phyloP scores from a whole-genome alignment of 2,888 invertebrate genomes.

The Microctonus hyperodae region DNA sequence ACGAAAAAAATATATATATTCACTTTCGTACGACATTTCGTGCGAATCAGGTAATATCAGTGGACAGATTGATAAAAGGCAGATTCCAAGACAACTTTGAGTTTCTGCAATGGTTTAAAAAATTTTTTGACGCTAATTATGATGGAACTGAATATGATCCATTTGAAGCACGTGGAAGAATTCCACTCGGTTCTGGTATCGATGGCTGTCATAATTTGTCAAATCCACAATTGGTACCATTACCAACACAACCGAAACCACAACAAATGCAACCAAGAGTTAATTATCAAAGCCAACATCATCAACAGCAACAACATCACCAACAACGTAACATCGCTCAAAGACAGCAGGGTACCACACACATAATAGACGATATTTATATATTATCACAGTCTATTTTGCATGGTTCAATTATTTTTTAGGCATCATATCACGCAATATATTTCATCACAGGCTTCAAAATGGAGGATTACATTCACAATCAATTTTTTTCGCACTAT shows the following conservation, averaged over 20 bases:
- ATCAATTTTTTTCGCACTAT: slow-evolving; percentile 38
- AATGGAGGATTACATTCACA: slow-evolving; percentile 8
- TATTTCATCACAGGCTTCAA: slow-evolving; percentile 18
- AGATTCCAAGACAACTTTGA: slow-evolving; percentile 99
- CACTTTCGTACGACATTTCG: slow-evolving; percentile 43
- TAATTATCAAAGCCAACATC: slow-evolving; percentile 1
- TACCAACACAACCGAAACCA: slow-evolving; percentile 59
- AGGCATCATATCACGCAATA: not conserved
- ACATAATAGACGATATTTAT: slow-evolving; percentile 28
- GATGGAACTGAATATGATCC: slow-evolving; percentile 97
- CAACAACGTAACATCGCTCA: slow-evolving; percentile 58
- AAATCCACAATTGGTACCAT: slow-evolving; percentile 63
- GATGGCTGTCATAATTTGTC: slow-evolving; percentile 62
- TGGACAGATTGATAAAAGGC: slow-evolving; percentile 98
- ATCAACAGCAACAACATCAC: slow-evolving; percentile 35
- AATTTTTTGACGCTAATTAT: slow-evolving; percentile 99
- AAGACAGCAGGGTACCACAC: slow-evolving; percentile 56
- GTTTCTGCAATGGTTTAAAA: slow-evolving; percentile 99
- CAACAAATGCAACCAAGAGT: slow-evolving; percentile 45
- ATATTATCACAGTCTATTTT: slow-evolving; percentile 28
- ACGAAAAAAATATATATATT: slow-evolving; percentile 19
- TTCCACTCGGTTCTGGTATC: slow-evolving; percentile 78
- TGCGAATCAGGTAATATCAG: slow-evolving; percentile 89
- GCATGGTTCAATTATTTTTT: slow-evolving; percentile 36
- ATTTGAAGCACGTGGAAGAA: slow-evolving; percentile 83